Evolutionary conservation across 2,888 invertebrate genomes (phyloP), one percentile per base, ranked within the genome.

Genomic region (Kuschelorhynchus macadamiae): DNA sequence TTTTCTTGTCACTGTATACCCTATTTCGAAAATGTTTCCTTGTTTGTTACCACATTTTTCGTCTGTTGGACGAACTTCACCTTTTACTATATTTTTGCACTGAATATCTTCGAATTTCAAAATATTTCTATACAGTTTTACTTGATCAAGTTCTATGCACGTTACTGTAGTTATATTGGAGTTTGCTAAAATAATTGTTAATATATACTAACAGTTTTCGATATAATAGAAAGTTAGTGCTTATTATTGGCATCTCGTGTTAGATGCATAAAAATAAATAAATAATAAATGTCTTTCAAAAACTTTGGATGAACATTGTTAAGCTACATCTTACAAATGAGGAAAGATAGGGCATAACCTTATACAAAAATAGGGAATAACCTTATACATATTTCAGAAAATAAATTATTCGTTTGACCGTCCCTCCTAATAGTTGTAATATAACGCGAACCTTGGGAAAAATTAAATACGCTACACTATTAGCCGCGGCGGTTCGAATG

Each of bases 11-110:
- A 79, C 59, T 42, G 72, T 69, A 67, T 79, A 81, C 20, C 82
- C 82, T 49, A 82, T 80, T 61, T 79, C 69, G 11, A 76, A 74
- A 18, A 79, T 71, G n/a, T 60, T 42, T 7, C 81, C 81, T 46
- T 65, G 49, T 5, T 33, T 74, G 46, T 73, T 72, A 1, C 78
- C 78, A 71, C 82, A 83, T 64, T 71, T 76, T 52, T 69, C 64
- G 16, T 70, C 66, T 3, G 82, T 79, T 12, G 73, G 72, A 20
- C 72, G 25, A 4, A 81, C 70, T 16, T 78, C 77, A 0, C 80
- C 81, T 61, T 76, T 75, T 2, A 80, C 72, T 11, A 73, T 50
- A 57, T 75, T 75, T 8, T 71, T 71, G 60, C 82, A 82, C 47
- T 75, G 68, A 5, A 81, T 67, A 8, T 76, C 74, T 3, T 73